These are phyloP conservation scores for Macrotis lagotis DNA, from an alignment of 2,113 vertebrate genomes.

Conservation along the genomic window DNA sequence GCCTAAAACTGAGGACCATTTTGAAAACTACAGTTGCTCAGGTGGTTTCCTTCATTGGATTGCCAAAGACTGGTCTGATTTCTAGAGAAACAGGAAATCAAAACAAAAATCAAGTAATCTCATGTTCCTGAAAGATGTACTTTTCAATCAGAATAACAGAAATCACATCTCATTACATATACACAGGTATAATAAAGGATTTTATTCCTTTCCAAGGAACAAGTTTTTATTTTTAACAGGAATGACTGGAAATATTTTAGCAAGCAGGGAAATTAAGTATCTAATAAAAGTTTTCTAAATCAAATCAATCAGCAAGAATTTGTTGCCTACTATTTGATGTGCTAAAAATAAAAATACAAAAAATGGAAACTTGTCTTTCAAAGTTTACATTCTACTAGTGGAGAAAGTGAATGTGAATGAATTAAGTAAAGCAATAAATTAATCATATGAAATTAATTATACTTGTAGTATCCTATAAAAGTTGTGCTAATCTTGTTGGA, in stretches of 20 bases:
- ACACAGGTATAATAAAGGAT: not conserved
- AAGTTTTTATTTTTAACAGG: not conserved
- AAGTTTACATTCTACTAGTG: not conserved
- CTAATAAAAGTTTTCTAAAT: not conserved
- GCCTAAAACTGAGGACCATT: not conserved
- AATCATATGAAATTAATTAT: not conserved
- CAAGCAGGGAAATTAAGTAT: not conserved
- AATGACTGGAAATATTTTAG: constrained; percentile 36
- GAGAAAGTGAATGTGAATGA: not conserved
- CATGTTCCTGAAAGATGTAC: not conserved
- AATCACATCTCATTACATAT: not conserved
- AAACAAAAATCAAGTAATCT: not conserved
- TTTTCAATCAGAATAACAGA: not conserved
- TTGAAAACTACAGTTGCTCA: not conserved
- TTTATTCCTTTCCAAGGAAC: not conserved
- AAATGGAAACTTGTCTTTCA: not conserved
- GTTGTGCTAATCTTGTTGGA: not conserved
- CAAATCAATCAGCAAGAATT: not conserved
- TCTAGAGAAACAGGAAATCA: constrained; percentile 8
- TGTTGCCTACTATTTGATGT: not conserved
- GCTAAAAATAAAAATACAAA: not conserved
- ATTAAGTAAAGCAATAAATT: not conserved
- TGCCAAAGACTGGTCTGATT: not conserved
- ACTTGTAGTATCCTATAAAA: not conserved
- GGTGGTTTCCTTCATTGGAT: not conserved